Conservation (phyloP, 2,113 vertebrate genomes). For the Okapia johnstoni region DNA sequence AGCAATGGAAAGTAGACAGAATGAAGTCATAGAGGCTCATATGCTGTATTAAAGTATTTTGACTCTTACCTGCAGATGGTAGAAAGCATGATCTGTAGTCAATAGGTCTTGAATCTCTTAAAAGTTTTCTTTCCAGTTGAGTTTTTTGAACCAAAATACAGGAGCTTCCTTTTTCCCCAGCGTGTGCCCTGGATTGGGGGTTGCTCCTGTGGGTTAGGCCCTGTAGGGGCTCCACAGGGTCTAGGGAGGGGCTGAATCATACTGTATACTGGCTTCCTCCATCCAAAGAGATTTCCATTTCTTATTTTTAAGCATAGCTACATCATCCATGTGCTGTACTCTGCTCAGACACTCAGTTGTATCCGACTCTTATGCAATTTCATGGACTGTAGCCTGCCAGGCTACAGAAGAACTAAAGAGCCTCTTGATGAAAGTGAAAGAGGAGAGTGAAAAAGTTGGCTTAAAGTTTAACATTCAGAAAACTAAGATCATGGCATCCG, state of each 20-base stretch:
- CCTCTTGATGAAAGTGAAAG: not conserved
- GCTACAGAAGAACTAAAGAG: not conserved
- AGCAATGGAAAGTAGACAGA: not conserved
- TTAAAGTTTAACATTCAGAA: not conserved
- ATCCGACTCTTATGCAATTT: not conserved
- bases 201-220: not conserved
- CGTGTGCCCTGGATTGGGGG: accelerated
- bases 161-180: not conserved
- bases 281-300: not conserved
- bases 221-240: accelerated
- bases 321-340: not conserved
- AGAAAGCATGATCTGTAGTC: not conserved
- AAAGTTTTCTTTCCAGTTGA: not conserved
- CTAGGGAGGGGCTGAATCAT: not conserved
- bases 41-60: not conserved
- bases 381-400: not conserved
- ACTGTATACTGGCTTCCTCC: not conserved
- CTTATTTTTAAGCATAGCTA: not conserved
- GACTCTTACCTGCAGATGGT: not conserved
- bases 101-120: not conserved
- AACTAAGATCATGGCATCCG: not conserved
- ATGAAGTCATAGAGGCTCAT: not conserved
- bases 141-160: not conserved
- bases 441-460: not conserved
- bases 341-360: not conserved